Evolutionary conservation across 2,888 invertebrate genomes (phyloP), one percentile per base, ranked within the genome.

Genomic region (Caenorhabditis uteleia): DNA sequence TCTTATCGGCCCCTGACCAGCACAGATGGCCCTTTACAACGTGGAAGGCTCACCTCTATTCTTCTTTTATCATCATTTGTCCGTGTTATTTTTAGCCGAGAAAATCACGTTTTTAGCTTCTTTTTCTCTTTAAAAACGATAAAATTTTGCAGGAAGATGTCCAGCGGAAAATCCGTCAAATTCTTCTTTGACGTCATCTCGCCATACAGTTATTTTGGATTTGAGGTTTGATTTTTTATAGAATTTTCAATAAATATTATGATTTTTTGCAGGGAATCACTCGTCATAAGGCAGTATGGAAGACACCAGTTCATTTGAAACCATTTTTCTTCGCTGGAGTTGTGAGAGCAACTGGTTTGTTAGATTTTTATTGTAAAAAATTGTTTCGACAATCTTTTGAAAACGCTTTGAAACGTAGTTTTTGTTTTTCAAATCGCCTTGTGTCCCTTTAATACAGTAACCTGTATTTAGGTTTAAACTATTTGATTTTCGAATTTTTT

Each of bases 191-290:
- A 62, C 26, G 43, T 56, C 46, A 56, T 62, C 34, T 62, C 62
- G 12, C 62, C 62, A 18, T 62, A 62, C 51, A 62, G 62, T 31
- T 62, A 62, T 31, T 62, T 62, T 29, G 62, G 62, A 23, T 62
- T 62, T 27, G 62, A 56, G 43, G 46, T 46, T 46, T 27, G 36
- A 26, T 14, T 16, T 43, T 2, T 25, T 8, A 5, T 38, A 20
- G 20, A 8, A 18, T 38, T 38, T 3, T 2, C 21, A 14, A 5
- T 25, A 20, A 20, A 14, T 6, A 7, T n/a, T 38, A 38, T 25
- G 25, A n/a, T 27, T 8, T 25, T 25, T 44, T 46, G 2, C 21
- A 46, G 46, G 56, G 51, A 36, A 42, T 62, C 25, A 62, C 62
- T n/a, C 56, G 50, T 18, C 56, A 62, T 40, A 47, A 51, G 18